Conservation (phyloP, 2,797 vertebrate species). For the Antrozous pallidus region DNA sequence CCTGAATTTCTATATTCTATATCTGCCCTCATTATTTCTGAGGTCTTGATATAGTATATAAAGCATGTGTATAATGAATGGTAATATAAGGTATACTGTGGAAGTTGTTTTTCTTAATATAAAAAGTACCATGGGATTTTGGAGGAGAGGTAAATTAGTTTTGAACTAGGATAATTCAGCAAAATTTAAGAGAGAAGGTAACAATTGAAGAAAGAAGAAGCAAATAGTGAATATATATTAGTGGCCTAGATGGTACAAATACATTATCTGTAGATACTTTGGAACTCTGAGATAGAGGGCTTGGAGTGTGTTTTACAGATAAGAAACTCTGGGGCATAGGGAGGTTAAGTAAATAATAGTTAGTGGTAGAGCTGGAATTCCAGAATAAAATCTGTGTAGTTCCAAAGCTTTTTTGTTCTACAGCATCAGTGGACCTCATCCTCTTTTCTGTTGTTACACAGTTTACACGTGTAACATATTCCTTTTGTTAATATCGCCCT, state of each 20-base stretch:
- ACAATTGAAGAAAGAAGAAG: not conserved
- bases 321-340: not conserved
- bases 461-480: not conserved
- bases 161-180: not conserved
- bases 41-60: not conserved
- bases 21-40: not conserved
- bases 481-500: not conserved
- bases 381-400: not conserved
- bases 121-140: not conserved
- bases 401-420: constrained; percentile 1
- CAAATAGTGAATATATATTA: not conserved
- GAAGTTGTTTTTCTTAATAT: not conserved
- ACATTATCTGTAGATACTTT: not conserved
- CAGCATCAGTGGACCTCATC: not conserved
- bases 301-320: not conserved
- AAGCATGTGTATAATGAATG: not conserved
- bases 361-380: not conserved
- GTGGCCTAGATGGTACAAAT: not conserved
- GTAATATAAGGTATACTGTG: not conserved
- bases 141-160: constrained; percentile 14
- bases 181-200: not conserved
- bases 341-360: not conserved
- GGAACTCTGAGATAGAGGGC: not conserved
- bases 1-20: not conserved
- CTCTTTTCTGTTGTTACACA: not conserved